These are phyloP conservation scores for Myocastor coypus DNA, from an alignment of 2,113 vertebrate genomes.

Conservation along the genomic window DNA sequence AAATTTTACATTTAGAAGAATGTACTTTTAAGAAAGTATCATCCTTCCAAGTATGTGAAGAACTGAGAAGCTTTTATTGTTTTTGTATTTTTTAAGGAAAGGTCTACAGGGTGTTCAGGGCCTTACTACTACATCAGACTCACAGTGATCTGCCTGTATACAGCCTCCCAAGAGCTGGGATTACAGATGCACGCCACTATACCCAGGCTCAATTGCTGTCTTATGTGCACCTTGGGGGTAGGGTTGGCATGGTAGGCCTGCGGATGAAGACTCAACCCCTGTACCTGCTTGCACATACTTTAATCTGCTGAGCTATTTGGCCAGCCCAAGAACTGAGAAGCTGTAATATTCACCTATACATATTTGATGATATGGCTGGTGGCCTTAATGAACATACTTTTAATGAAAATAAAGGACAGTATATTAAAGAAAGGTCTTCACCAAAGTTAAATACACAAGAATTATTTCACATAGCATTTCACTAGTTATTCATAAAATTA, in stretches of 20 bases:
- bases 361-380: not conserved
- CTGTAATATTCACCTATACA: conserved; percentile 13
- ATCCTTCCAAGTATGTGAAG: not conserved
- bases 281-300: too few species aligned
- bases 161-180: too few species aligned
- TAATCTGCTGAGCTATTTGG: too few species aligned
- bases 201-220: too few species aligned
- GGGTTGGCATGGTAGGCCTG: too few species aligned
- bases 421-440: not conserved
- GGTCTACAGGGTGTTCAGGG: too few species aligned
- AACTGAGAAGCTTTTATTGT: not conserved
- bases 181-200: too few species aligned
- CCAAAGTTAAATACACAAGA: not conserved
- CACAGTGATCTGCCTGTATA: too few species aligned
- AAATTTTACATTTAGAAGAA: not conserved
- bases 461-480: not conserved
- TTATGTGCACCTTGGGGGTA: too few species aligned
- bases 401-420: not conserved
- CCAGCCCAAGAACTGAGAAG: not conserved
- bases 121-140: too few species aligned
- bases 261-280: too few species aligned
- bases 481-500: not conserved
- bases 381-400: not conserved
- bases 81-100: too few species aligned
- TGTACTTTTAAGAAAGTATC: not conserved